phyloP scores from a whole-genome alignment of 1,140 invertebrate species.

The Camponotus floridanus region DNA sequence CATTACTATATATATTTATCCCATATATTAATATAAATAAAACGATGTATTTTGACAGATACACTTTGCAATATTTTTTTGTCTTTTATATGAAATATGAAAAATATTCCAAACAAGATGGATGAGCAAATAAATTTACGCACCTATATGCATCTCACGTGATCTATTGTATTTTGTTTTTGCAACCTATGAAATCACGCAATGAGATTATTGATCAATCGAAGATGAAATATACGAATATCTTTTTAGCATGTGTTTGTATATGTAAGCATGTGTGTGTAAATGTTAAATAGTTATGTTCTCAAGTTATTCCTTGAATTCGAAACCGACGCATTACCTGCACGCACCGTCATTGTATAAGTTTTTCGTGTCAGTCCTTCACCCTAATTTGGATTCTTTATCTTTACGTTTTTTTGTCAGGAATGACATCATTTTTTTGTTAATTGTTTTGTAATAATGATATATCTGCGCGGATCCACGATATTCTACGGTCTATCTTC shows the following conservation, averaged over 20 bases:
- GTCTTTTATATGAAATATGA: not conserved
- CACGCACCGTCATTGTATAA: constrained; percentile 54
- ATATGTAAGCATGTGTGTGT: not conserved
- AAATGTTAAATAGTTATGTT: constrained; percentile 30
- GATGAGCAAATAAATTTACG: not conserved
- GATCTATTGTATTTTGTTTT: not conserved
- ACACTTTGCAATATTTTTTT: constrained; percentile 17
- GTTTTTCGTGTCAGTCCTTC: constrained; percentile 20
- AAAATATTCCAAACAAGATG: not conserved
- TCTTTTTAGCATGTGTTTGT: not conserved
- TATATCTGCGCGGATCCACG: constrained; percentile 4
- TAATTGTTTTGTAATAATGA: constrained; percentile 5
- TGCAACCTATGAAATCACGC: constrained; percentile 1
- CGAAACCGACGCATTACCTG: constrained; percentile 48
- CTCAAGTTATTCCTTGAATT: constrained; percentile 25
- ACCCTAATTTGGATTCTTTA: constrained; percentile 1
- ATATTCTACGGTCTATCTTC: constrained; percentile 36
- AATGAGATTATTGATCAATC: constrained; percentile 24
- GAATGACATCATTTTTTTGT: constrained; percentile 1
- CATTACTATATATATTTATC: not conserved
- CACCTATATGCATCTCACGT: not conserved
- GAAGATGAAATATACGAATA: constrained; percentile 9
- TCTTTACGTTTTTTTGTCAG: constrained; percentile 16
- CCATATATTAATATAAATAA: not conserved
- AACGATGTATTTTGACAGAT: not conserved